A percentile compares a stretch with the other conserved stretches of the same genome.
Evolutionary conservation across 2,888 invertebrate genomes (phyloP).

Genomic region (Apocheima hispidaria): DNA sequence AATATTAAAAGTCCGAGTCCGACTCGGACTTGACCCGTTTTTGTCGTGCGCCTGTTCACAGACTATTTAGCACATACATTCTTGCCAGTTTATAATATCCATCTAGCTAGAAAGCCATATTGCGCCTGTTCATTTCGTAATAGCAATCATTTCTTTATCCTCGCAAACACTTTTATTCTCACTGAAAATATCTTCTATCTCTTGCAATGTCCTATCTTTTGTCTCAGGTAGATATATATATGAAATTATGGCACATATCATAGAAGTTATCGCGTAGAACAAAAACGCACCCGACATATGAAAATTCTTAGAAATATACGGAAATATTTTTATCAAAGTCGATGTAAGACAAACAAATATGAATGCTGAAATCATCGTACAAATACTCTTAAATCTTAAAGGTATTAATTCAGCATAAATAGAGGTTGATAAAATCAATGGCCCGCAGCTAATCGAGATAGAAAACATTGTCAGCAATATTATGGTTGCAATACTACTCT

Average conservation of each 20-base stretch:
- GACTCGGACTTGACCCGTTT: too few relatives aligned
- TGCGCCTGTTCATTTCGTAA: neutral
- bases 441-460: constrained; percentile 58
- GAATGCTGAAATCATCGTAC: constrained; percentile 43
- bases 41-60: too few relatives aligned
- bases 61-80: too few relatives aligned
- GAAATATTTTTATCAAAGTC: constrained; percentile 50
- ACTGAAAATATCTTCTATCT: constrained; percentile 43
- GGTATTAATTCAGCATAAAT: constrained; percentile 53
- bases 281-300: constrained; percentile 52
- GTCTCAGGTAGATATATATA: constrained; percentile 55
- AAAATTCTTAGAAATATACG: constrained; percentile 44
- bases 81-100: too few relatives aligned
- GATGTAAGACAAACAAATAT: constrained; percentile 37
- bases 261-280: constrained; percentile 46
- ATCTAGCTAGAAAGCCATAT: too few relatives aligned
- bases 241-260: constrained; percentile 41
- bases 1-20: too few relatives aligned
- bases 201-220: constrained; percentile 49
- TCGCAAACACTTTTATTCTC: neutral
- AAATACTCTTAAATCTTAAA: constrained; percentile 41
- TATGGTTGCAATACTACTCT: constrained; percentile 49
- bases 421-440: constrained; percentile 51
- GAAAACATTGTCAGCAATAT: constrained; percentile 50
- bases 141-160: neutral